These are phyloP conservation scores for Simalia tracyae DNA, from an alignment of 2,797 vertebrate species.

Conservation along the genomic window DNA sequence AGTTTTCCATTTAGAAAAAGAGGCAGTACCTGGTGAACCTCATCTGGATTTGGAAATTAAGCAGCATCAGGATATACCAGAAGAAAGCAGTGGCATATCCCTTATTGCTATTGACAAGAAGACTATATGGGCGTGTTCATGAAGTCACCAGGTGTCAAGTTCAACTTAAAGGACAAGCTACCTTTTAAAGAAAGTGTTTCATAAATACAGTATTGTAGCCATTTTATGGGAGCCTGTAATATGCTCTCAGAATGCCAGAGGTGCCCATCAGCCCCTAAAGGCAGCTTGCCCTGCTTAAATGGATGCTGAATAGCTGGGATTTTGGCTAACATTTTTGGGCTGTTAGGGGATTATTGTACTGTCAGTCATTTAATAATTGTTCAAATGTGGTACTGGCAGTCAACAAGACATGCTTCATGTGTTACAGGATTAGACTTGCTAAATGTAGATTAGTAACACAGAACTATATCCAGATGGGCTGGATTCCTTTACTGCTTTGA, in stretches of 20 bases:
- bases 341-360: neutral
- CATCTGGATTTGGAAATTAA: neutral
- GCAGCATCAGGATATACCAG: neutral
- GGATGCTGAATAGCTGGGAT: neutral
- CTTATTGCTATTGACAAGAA: neutral
- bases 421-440: neutral
- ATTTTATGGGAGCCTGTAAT: neutral
- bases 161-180: neutral
- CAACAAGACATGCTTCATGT: slow-evolving; percentile 4
- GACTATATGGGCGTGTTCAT: neutral
- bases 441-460: slow-evolving; percentile 39
- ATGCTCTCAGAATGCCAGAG: neutral
- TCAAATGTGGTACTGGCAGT: slow-evolving; percentile 1
- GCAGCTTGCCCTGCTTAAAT: neutral
- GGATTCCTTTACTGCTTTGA: slow-evolving; percentile 56
- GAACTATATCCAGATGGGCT: slow-evolving; percentile 16
- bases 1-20: neutral
- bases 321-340: neutral
- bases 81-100: neutral
- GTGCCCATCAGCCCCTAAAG: neutral
- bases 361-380: neutral
- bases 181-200: neutral
- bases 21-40: neutral
- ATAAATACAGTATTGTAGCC: neutral
- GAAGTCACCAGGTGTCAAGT: neutral